phyloP scores from a whole-genome alignment of 2,888 invertebrate genomes.

The Meganola albula region DNA sequence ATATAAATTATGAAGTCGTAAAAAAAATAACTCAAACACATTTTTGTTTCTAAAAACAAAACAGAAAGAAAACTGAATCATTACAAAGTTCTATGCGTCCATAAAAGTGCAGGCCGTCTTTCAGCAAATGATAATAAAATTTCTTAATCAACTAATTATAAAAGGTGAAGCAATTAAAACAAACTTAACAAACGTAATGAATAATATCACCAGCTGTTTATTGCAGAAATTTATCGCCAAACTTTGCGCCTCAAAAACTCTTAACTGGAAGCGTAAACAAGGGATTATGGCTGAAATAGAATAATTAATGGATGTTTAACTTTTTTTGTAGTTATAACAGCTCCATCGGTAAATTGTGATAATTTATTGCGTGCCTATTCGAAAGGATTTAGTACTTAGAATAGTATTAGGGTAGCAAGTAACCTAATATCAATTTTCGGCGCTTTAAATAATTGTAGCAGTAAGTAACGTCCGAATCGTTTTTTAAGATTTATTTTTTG shows the following conservation, averaged over 20 bases:
- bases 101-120: constrained; percentile 30
- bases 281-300: constrained; percentile 55
- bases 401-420: too few relatives aligned
- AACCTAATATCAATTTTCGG: too few relatives aligned
- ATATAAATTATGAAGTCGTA: too few relatives aligned
- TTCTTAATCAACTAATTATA: constrained; percentile 57
- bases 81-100: constrained; percentile 8
- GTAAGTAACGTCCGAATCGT: too few relatives aligned
- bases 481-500: too few relatives aligned
- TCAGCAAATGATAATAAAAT: constrained; percentile 42
- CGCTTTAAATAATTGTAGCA: too few relatives aligned
- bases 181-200: constrained; percentile 66
- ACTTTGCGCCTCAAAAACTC: constrained; percentile 63
- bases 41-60: not conserved
- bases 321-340: too few relatives aligned
- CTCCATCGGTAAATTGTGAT: too few relatives aligned
- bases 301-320: constrained; percentile 41
- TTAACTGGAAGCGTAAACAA: constrained; percentile 66
- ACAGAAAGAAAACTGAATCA: not conserved
- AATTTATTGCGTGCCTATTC: too few relatives aligned
- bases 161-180: constrained; percentile 58
- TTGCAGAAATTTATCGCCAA: constrained; percentile 63
- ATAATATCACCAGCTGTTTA: constrained; percentile 70
- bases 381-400: too few relatives aligned
- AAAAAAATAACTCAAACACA: too few relatives aligned